Percentiles rank a stretch among this genome's conserved stretches.
phyloP scores from a whole-genome alignment of 2,113 vertebrate genomes.

The Eonycteris spelaea region DNA sequence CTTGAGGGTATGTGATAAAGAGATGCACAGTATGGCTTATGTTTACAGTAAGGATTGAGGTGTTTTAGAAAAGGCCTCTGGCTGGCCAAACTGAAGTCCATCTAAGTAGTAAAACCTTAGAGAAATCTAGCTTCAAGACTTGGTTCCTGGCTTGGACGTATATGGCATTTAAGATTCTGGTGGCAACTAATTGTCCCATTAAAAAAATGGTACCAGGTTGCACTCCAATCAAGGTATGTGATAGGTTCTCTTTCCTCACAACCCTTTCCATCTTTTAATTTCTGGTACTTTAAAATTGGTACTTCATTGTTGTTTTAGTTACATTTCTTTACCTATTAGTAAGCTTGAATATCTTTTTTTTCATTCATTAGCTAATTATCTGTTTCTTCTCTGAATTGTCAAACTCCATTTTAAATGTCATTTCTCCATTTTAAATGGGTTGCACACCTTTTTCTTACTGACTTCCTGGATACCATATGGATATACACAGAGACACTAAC shows the following conservation, averaged over 20 bases:
- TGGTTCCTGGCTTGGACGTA: slow-evolving; percentile 7
- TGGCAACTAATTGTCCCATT: neutral
- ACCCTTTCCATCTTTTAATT: neutral
- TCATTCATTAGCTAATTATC: slow-evolving; percentile 10
- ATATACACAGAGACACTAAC: slow-evolving; percentile 12
- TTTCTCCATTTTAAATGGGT: slow-evolving; percentile 41
- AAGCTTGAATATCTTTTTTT: neutral
- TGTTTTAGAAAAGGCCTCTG: slow-evolving; percentile 41
- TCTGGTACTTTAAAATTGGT: neutral
- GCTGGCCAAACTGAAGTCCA: neutral
- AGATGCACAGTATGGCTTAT: neutral
- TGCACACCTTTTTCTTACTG: slow-evolving; percentile 28
- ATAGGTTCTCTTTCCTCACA: neutral
- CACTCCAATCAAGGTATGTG: neutral
- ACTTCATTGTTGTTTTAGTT: slow-evolving; percentile 35
- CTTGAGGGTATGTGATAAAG: neutral
- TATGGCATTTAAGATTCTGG: slow-evolving; percentile 7
- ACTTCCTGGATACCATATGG: neutral
- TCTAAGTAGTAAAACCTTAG: neutral
- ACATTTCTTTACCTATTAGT: slow-evolving; percentile 38
- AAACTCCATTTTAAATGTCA: neutral
- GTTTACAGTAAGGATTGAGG: neutral
- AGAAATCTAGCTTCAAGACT: slow-evolving; percentile 25
- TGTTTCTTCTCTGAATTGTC: slow-evolving; percentile 9
- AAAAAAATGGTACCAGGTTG: neutral